A percentile compares a stretch with the other conserved stretches of the same genome.
Conservation (phyloP, 2,888 invertebrate genomes). For the Cantharis nigra region DNA sequence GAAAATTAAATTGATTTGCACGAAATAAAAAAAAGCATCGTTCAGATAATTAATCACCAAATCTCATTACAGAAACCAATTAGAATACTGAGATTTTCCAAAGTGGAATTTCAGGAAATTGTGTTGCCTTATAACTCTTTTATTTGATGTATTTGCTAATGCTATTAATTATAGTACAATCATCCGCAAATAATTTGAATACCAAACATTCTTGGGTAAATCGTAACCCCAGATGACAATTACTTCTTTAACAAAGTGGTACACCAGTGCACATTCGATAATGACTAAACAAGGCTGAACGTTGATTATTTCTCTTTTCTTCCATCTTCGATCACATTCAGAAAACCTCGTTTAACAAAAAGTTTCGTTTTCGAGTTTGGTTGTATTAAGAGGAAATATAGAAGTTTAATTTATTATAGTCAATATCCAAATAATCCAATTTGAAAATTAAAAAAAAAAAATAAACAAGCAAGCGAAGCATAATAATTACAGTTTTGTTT, state of each 20-base stretch:
- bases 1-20: not conserved
- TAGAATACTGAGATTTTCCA: not conserved
- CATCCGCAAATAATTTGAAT: not conserved
- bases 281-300: not conserved
- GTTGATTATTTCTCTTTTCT: not conserved
- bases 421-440: not conserved
- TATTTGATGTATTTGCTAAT: not conserved
- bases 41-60: not conserved
- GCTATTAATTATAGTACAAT: not conserved
- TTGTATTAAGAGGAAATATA: not conserved
- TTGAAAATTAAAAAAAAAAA: not conserved
- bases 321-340: not conserved
- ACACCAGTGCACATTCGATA: not conserved
- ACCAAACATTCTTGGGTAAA: not conserved
- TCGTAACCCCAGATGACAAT: not conserved
- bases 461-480: not conserved
- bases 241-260: not conserved
- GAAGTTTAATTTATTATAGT: not conserved
- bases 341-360: not conserved
- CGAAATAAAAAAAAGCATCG: not conserved
- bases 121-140: not conserved
- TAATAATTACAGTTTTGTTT: not conserved
- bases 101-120: not conserved
- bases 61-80: not conserved
- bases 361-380: not conserved